Conservation (phyloP, 92 coral and sea anemone genomes). For the Bergia sp. region DNA sequence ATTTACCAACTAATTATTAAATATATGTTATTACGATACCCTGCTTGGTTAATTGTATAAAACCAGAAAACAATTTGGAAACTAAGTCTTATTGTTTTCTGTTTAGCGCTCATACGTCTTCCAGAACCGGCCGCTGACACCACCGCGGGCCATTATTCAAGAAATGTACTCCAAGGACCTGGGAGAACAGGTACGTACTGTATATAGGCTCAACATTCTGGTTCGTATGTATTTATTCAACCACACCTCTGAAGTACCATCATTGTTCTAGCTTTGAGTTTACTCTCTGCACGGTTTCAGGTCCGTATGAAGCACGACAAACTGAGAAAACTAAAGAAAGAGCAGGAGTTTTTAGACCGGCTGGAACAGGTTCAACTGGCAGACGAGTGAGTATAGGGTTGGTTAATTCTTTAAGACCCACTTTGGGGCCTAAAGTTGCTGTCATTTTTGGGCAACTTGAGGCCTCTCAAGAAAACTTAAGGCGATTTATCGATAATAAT, state of each 20-base stretch:
- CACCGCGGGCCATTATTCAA: conserved; percentile 86
- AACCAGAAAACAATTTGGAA: background rate
- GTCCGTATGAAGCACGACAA: conserved; percentile 72
- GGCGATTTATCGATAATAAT: no score
- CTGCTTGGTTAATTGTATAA: background rate
- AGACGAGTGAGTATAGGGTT: conserved; percentile 81
- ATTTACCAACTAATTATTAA: background rate
- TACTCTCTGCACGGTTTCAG: conserved; percentile 43
- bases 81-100: background rate
- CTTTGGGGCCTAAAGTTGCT: background rate
- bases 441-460: no score
- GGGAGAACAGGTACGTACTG: conserved; percentile 76
- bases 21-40: no score
- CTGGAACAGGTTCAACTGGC: conserved; percentile 98
- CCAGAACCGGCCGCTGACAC: conserved; percentile 94
- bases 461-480: no score
- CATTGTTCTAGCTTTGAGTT: background rate
- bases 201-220: background rate
- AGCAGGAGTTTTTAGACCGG: conserved; percentile 87
- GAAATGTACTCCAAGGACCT: conserved; percentile 76
- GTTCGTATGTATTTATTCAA: background rate
- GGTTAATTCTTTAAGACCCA: background rate
- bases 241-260: background rate
- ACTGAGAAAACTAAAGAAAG: conserved; percentile 72
- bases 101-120: conserved; percentile 94